Conservation (phyloP, 2,797 vertebrate species). For the Siniperca obscura region DNA sequence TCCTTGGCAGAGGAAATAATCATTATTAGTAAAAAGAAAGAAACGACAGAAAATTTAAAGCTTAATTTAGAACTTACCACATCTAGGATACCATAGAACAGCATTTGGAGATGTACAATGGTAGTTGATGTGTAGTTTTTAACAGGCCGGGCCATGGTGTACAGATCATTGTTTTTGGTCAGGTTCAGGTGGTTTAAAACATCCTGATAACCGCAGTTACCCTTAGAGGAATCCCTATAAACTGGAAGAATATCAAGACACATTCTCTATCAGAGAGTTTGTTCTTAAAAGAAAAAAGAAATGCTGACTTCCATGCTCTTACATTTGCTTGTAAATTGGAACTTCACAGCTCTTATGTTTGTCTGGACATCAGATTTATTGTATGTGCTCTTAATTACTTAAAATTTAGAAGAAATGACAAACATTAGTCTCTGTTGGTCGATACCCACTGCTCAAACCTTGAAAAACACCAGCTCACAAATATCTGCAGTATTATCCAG, state of each 20-base stretch:
- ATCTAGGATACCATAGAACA: conserved; percentile 51
- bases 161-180: conserved; percentile 53
- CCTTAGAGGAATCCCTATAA: background rate
- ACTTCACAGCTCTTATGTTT: background rate
- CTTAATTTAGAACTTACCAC: conserved; percentile 43
- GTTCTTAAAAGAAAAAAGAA: background rate
- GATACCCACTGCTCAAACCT: background rate
- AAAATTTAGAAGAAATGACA: background rate
- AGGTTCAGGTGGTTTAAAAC: conserved; percentile 61
- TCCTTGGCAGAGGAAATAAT: background rate
- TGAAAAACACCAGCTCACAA: conserved; percentile 7
- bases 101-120: conserved; percentile 7
- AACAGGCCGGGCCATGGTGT: conserved; percentile 51
- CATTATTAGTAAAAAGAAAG: too few relatives aligned
- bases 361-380: background rate
- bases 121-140: conserved; percentile 56
- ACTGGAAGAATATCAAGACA: background rate
- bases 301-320: background rate
- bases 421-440: background rate
- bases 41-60: background rate
- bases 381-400: background rate
- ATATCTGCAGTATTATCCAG: conserved; percentile 7
- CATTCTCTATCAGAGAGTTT: background rate
- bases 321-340: background rate
- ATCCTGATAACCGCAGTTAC: conserved; percentile 57